Percentiles rank a stretch among this genome's conserved stretches.
phyloP scores from a whole-genome alignment of 2,888 invertebrate genomes.

The Drosophila helvetica region DNA sequence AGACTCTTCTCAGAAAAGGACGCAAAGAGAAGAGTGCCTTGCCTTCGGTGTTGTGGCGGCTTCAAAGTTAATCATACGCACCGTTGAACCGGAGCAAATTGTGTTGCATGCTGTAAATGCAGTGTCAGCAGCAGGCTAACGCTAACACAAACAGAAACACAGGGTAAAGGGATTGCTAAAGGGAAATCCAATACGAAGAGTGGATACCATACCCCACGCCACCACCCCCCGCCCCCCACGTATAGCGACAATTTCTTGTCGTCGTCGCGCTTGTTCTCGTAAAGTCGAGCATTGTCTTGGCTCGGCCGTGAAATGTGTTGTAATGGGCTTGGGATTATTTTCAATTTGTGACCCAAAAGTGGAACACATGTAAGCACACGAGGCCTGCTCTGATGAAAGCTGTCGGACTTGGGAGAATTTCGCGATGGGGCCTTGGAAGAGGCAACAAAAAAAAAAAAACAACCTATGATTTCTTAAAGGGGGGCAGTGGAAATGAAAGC shows the following conservation, averaged over 20 bases:
- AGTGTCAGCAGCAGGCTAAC: conserved; percentile 26
- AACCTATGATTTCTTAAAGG: neutral
- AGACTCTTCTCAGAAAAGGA: neutral
- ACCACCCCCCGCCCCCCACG: conserved; percentile 4
- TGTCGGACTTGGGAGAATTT: neutral
- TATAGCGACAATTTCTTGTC: conserved; percentile 26
- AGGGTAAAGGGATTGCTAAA: neutral
- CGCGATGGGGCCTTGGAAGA: neutral
- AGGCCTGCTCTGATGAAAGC: conserved; percentile 14
- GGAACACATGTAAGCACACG: conserved; percentile 34
- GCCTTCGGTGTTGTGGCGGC: conserved; percentile 15
- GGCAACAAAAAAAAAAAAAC: neutral
- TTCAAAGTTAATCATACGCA: conserved; percentile 52
- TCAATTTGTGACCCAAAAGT: conserved; percentile 24
- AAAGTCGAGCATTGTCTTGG: conserved; percentile 36
- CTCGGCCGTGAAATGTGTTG: conserved; percentile 40
- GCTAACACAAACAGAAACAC: neutral
- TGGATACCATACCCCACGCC: no score
- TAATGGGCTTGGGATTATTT: conserved; percentile 29
- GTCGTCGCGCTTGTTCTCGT: conserved; percentile 10
- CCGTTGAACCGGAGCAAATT: conserved; percentile 51
- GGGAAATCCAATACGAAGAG: neutral
- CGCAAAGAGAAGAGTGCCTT: conserved; percentile 8
- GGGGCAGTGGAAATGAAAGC: neutral
- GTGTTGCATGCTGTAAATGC: conserved; percentile 32